Evolutionary conservation across 2,888 invertebrate genomes (phyloP), one percentile per base, ranked within the genome.

Genomic region (Dysmachus trigonus): DNA sequence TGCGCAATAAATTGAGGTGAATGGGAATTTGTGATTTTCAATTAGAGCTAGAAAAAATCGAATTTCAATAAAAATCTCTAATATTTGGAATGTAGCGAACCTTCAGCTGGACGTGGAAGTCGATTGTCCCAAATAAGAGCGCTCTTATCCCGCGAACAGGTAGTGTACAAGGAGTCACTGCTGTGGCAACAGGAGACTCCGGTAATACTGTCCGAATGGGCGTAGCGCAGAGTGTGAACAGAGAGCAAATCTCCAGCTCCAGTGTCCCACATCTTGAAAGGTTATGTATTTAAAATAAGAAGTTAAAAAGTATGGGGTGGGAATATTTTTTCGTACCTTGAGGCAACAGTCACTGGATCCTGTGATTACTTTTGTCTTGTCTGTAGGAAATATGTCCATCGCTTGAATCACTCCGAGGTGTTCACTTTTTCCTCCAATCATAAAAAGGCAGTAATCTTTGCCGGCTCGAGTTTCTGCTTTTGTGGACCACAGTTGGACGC

Each of bases 401-500:
- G 90, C 89, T 72, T 89, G 89, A 31, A 92, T 90, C 4, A 91
- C 89, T 31, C 90, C 89, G 30, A 89, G 87, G 86, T 92, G 92
- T 18, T 90, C 90, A 62, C 87, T 87, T 73, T 89, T 88, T 30
- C 90, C 90, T 15, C 91, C 91, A 79, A 92, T 88, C 81, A 90
- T 87, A 87, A 90, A 92, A 30, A 91, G 88, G 47, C 90, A 90
- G 85, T 91, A 92, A 41, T 89, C 87, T 13, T 88, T 83, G 2
- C 89, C 72, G 86, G 87, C 88, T 13, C 91, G 90, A 33, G 90
- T 89, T 41, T 89, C 89, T 0, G 92, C 90, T 85, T 90, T 89
- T 0, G 91, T 92, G 1, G 92, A 92, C 92, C 92, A 92, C 4
- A 90, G 89, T 86, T 92, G 91, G 1, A 92, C 86, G 8, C 89